Conservation (phyloP, 35 echinoderm and acorn worm species). For the Ophioderma brevispina region DNA sequence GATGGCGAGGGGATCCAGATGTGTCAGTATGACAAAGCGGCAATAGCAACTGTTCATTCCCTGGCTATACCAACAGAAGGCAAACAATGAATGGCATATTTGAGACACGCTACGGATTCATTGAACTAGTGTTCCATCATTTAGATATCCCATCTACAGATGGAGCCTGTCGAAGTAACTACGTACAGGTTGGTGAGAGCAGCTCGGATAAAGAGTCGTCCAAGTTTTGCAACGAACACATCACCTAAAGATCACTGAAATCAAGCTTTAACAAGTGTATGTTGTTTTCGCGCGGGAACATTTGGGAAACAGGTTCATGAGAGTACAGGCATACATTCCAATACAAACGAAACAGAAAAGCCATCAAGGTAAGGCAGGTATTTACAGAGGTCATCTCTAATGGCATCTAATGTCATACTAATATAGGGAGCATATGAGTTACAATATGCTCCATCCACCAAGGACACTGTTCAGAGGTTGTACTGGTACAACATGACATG, state of each 20-base stretch:
- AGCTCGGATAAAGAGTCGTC: constrained; percentile 7
- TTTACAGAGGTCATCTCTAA: too few species aligned
- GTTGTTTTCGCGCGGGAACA: constrained; percentile 59
- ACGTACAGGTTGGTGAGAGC: constrained; percentile 6
- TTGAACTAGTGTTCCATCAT: constrained; percentile 60
- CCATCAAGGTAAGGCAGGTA: too few species aligned
- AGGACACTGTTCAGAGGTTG: too few species aligned
- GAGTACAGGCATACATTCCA: constrained; percentile 77
- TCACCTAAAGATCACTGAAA: constrained; percentile 28
- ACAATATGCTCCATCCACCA: too few species aligned
- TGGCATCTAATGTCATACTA: too few species aligned
- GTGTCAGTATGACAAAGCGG: constrained; percentile 50
- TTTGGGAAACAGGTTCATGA: constrained; percentile 73
- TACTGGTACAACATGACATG: too few species aligned
- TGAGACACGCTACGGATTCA: constrained; percentile 56
- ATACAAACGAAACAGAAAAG: too few species aligned
- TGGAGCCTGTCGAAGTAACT: neutral
- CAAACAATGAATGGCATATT: constrained; percentile 69
- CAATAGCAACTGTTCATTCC: constrained; percentile 79
- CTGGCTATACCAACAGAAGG: constrained; percentile 56
- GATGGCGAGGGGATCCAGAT: constrained; percentile 10
- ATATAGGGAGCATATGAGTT: too few species aligned
- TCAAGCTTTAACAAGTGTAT: constrained; percentile 80
- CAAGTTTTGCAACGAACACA: constrained; percentile 66
- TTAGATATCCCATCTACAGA: constrained; percentile 68